A percentile compares a stretch with the other conserved stretches of the same genome.
phyloP scores from a whole-genome alignment of 1,140 invertebrate species.

The Branchinecta lindahli region DNA sequence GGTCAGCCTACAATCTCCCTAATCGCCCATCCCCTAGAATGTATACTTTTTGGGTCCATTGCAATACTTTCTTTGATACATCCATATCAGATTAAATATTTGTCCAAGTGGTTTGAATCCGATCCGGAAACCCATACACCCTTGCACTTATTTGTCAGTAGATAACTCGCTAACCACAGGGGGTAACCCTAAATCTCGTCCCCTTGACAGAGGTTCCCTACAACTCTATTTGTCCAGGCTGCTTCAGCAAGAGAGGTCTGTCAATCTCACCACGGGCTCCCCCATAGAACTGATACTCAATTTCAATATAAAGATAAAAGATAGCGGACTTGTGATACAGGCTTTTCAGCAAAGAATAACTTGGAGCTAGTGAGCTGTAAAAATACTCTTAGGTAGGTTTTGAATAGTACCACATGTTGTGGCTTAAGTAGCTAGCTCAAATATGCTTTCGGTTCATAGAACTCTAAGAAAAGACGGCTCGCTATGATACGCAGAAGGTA shows the following conservation, averaged over 20 bases:
- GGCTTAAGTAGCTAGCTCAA: background rate
- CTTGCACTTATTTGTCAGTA: slow-evolving; percentile 3
- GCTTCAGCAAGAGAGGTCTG: slow-evolving; percentile 4
- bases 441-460: no score
- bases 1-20: no score
- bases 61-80: background rate
- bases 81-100: slow-evolving; percentile 6
- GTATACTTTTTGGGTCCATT: background rate
- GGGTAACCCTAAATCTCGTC: slow-evolving; percentile 4
- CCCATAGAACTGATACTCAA: slow-evolving; percentile 1
- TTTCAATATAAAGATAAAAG: slow-evolving; percentile 8
- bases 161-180: slow-evolving; percentile 7
- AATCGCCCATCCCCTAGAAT: background rate
- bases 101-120: slow-evolving; percentile 9
- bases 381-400: background rate
- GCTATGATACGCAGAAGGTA: no score
- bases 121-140: background rate
- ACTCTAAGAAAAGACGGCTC: no score
- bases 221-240: background rate
- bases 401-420: slow-evolving; percentile 1
- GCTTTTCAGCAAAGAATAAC: background rate
- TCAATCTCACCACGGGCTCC: background rate
- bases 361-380: background rate
- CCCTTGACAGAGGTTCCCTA: slow-evolving; percentile 9
- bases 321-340: background rate